These are phyloP conservation scores for Eulemur rufifrons DNA, from an alignment of 2,113 vertebrate species.

Conservation along the genomic window DNA sequence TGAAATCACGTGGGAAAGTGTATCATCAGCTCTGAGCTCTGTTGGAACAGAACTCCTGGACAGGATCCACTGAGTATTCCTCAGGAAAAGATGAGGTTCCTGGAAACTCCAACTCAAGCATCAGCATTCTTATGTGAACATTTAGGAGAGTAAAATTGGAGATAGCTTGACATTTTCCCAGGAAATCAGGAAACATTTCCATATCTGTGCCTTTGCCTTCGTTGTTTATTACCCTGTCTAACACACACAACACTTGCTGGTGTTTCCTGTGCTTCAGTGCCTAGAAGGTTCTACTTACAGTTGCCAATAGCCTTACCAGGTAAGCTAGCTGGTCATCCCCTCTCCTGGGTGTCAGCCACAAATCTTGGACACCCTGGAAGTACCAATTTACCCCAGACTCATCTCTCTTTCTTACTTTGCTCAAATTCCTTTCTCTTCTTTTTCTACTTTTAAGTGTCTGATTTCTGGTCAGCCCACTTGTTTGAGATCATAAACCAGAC, in stretches of 20 bases:
- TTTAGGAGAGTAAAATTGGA: background rate
- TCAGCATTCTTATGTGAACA: background rate
- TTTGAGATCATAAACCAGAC: constrained; percentile 25
- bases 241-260: background rate
- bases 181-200: background rate
- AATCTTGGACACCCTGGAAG: background rate
- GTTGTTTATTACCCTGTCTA: background rate
- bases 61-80: background rate
- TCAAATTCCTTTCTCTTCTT: background rate
- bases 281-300: background rate
- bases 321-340: background rate
- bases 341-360: background rate
- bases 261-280: background rate
- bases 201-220: background rate
- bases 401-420: background rate
- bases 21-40: background rate
- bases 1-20: constrained; percentile 28
- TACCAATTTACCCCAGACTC: background rate
- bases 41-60: background rate
- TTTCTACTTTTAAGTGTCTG: constrained; percentile 23
- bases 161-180: background rate
- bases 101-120: background rate
- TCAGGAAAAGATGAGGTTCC: background rate
- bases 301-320: background rate
- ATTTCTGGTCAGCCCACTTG: background rate